Percentiles rank a stretch among this genome's conserved stretches.
Evolutionary conservation across 2,113 vertebrate genomes (phyloP).

Genomic region (Tetraodon nigroviridis): DNA sequence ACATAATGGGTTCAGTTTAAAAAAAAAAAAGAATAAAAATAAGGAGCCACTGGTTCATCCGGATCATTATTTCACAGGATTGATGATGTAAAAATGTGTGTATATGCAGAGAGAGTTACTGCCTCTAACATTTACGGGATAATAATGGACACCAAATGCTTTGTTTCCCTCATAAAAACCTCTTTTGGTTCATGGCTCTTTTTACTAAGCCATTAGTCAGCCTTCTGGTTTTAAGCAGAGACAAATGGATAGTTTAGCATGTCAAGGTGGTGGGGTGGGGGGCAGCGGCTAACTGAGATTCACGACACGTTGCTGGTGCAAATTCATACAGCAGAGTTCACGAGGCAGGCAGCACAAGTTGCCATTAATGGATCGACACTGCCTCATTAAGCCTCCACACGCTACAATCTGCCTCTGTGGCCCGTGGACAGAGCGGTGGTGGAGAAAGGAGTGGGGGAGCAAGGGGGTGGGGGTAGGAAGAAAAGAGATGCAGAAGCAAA

Average conservation of each 20-base stretch:
- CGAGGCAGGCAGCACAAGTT: slow-evolving; percentile 43
- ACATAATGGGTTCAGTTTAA: slow-evolving; percentile 10
- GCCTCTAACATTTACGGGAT: slow-evolving; percentile 25
- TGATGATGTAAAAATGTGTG: neutral
- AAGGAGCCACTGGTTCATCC: neutral
- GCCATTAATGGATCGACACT: slow-evolving; percentile 57
- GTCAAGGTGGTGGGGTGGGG: slow-evolving; percentile 14
- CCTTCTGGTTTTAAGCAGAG: slow-evolving; percentile 5
- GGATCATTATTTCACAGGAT: neutral
- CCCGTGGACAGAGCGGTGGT: slow-evolving; percentile 34
- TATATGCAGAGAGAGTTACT: slow-evolving; percentile 1
- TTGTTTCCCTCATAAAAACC: neutral
- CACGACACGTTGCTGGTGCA: slow-evolving; percentile 14
- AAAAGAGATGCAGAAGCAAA: neutral
- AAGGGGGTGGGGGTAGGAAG: neutral
- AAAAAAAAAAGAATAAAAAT: neutral
- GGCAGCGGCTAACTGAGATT: slow-evolving; percentile 31
- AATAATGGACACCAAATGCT: slow-evolving; percentile 18
- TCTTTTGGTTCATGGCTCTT: neutral
- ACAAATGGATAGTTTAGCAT: slow-evolving; percentile 26
- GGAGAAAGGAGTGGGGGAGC: neutral
- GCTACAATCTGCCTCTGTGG: slow-evolving; percentile 27
- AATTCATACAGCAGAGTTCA: slow-evolving; percentile 43
- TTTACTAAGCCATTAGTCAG: neutral
- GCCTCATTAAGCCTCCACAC: slow-evolving; percentile 61